Evolutionary conservation across 2,113 vertebrate species (phyloP).

Genomic region (Ctenodactylus gundi): DNA sequence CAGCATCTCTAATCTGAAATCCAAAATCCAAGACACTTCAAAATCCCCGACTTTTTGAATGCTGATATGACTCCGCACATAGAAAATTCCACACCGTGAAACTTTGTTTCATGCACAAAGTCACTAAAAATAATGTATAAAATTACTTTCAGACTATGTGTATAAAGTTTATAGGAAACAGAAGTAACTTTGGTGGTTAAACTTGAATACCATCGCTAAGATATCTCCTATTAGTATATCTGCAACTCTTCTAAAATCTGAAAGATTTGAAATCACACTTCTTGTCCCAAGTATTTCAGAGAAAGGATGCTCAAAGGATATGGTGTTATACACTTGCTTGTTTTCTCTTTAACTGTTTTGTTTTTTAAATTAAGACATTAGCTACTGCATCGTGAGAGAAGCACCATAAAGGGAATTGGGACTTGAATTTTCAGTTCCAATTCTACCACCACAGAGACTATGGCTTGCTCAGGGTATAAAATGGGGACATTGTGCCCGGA

Average conservation of each 20-base stretch:
- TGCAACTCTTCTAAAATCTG: neutral
- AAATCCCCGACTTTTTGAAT: neutral
- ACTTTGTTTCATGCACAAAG: neutral
- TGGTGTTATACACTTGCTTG: neutral
- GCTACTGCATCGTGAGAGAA: neutral
- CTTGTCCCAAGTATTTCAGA: neutral
- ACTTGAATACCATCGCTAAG: neutral
- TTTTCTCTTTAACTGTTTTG: neutral
- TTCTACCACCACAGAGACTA: no score
- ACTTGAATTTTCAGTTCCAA: neutral
- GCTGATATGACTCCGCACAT: no score
- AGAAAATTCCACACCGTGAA: neutral
- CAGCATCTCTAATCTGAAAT: neutral
- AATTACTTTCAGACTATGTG: neutral
- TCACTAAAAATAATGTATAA: neutral
- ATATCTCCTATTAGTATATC: neutral
- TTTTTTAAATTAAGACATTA: constrained; percentile 5
- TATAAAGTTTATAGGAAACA: neutral
- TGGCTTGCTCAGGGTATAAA: neutral
- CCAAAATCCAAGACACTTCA: neutral
- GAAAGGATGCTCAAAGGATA: neutral
- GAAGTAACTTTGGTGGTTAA: neutral
- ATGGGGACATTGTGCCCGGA: no score
- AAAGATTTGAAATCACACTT: neutral
- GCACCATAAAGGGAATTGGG: neutral